Conservation (phyloP, 2,797 vertebrate genomes). For the Alauda arvensis region DNA sequence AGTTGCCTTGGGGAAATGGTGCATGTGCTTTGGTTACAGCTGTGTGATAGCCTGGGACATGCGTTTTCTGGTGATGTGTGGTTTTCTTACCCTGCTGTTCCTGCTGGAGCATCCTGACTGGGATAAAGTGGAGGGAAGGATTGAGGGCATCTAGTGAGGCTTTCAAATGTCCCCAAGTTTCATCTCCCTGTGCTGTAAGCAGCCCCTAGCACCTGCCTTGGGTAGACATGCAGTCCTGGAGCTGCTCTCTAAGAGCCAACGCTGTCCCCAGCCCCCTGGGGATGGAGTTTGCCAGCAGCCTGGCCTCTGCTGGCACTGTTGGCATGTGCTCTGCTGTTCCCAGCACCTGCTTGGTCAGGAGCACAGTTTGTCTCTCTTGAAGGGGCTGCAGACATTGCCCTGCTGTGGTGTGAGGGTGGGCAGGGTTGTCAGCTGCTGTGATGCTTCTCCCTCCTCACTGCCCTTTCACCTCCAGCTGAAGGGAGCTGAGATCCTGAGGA, state of each 20-base stretch:
- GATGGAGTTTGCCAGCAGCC: background rate
- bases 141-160: background rate
- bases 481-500: background rate
- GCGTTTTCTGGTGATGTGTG: background rate
- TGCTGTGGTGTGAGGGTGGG: background rate
- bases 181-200: background rate
- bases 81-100: background rate
- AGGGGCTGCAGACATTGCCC: background rate
- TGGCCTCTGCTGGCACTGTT: accelerated
- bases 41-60: background rate
- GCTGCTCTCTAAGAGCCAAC: background rate
- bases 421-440: accelerated
- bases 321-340: accelerated
- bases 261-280: accelerated
- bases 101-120: background rate
- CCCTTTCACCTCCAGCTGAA: background rate
- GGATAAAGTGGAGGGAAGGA: background rate
- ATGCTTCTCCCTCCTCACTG: accelerated
- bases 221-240: background rate
- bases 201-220: background rate
- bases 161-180: background rate
- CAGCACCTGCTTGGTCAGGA: background rate
- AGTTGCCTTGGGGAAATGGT: background rate
- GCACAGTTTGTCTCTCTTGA: background rate
- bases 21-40: background rate